Base-by-base conservation (phyloP, 2,113 vertebrate species). In the Nematolebias whitei region DNA sequence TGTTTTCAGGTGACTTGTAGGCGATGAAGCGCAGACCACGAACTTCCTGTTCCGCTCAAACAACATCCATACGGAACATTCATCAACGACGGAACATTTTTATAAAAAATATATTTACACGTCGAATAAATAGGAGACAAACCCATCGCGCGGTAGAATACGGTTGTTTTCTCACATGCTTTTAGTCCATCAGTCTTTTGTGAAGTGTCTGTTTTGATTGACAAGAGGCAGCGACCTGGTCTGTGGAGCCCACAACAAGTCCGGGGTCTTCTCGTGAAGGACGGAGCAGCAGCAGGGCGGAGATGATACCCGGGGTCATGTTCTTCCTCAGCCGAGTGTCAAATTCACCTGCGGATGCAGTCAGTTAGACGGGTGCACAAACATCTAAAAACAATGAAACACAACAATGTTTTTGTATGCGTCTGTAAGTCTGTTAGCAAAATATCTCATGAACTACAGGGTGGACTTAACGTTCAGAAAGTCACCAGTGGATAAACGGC, bases 121-220 rank as follows among this genome's bases (percentile, higher is more conserved):
- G 51, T 79, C 50, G 80, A 91, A 92, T 91, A 92, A 92, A 91
- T 92, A 88, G 66, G 73, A 69, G 70, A 68, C 5, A 19, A 71
- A 54, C 71, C 67, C 62, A 73, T 72, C 1, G 48, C 60, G 71
- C 18, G 12, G 59, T 62, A 64, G 79, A 79, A 80, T 73, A 78
- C 78, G 48, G 67, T 2, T 45, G 66, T 80, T 80, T 85, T 70
- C 74, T 80, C 87, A 78, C 79, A 78, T 88, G 79, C 81, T 90
- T 81, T 85, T 72, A 79, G 84, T 87, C 71, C 79, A 53, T 85
- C 68, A 76, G 85, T 88, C 84, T 83, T 78, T 84, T 60, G 62
- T 85, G 76, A 79, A 82, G 77, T 2, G 65, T 79, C 81, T 86
- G 63, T 73, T 50, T 84, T 80, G 73, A 56, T 66, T 71, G 65